Percentiles rank a stretch among this genome's conserved stretches.
phyloP scores from a whole-genome alignment of 2,113 vertebrate genomes.

The Pao palembangensis region DNA sequence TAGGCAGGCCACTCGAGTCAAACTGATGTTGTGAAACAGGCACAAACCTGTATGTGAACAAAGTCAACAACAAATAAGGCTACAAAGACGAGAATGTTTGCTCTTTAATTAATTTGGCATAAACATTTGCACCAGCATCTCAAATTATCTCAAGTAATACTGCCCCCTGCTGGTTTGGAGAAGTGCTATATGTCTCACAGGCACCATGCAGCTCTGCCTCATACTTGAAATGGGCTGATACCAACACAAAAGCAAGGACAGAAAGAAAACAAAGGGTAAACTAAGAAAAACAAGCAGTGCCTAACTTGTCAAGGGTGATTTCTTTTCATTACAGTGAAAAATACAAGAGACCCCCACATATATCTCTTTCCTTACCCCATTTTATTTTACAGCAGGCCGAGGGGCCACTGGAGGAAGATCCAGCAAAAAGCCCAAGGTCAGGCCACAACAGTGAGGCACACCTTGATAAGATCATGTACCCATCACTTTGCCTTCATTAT shows the following conservation, averaged over 20 bases:
- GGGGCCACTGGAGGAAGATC: conserved; percentile 60
- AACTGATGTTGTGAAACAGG: conserved; percentile 48
- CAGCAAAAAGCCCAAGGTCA: conserved; percentile 70
- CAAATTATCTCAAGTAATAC: conserved; percentile 50
- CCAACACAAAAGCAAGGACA: neutral
- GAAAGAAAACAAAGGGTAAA: neutral
- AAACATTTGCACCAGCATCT: conserved; percentile 52
- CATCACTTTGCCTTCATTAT: conserved; percentile 1
- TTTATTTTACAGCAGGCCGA: conserved; percentile 75
- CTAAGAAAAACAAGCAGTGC: conserved; percentile 1
- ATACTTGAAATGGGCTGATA: neutral
- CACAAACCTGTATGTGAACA: conserved; percentile 56
- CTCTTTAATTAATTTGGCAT: conserved; percentile 57
- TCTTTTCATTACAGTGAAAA: conserved; percentile 33
- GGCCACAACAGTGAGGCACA: conserved; percentile 56
- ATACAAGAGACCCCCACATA: conserved; percentile 15
- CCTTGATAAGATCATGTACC: conserved; percentile 31
- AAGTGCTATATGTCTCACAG: conserved; percentile 19
- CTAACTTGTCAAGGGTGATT: conserved; percentile 32
- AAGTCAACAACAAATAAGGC: conserved; percentile 67
- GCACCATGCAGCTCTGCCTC: neutral
- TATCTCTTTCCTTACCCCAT: conserved; percentile 44
- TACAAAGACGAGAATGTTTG: conserved; percentile 58
- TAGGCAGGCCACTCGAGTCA: conserved; percentile 55
- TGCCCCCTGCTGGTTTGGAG: conserved; percentile 64